These are phyloP conservation scores for Arctocebus calabarensis DNA, from an alignment of 2,797 vertebrate species.

Conservation along the genomic window DNA sequence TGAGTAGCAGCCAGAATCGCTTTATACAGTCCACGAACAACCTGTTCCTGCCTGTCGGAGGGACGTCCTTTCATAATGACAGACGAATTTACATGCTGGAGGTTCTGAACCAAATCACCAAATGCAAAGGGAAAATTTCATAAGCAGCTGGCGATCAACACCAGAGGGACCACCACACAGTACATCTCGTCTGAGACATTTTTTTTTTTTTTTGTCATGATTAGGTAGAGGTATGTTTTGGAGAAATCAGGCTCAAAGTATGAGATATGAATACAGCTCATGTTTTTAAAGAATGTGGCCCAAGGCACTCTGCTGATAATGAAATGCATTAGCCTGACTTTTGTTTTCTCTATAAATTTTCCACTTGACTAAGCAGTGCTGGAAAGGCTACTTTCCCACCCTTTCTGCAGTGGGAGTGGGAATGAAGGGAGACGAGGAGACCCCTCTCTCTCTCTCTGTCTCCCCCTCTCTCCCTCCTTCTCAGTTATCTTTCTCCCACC, in stretches of 20 bases:
- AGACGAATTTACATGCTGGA: neutral
- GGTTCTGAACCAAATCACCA: neutral
- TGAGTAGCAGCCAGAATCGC: neutral
- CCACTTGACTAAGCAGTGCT: neutral
- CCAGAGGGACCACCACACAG: neutral
- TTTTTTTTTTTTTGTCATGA: neutral
- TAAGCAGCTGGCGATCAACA: neutral
- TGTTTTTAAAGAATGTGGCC: neutral
- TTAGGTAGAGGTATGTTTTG: neutral
- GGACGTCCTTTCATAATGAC: neutral
- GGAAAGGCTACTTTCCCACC: neutral
- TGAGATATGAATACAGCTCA: neutral
- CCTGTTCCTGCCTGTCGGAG: neutral
- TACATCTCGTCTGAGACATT: neutral
- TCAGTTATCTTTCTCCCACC: neutral
- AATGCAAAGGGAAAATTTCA: neutral
- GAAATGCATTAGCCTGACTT: neutral
- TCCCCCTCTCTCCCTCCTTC: no score
- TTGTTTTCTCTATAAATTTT: neutral
- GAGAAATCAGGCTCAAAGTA: neutral
- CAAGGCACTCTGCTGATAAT: neutral
- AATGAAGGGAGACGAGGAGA: no score
- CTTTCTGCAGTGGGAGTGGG: neutral
- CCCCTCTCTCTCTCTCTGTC: neutral
- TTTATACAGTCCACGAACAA: neutral